phyloP scores from a whole-genome alignment of 2,888 invertebrate genomes.

The Bellardia pandia region DNA sequence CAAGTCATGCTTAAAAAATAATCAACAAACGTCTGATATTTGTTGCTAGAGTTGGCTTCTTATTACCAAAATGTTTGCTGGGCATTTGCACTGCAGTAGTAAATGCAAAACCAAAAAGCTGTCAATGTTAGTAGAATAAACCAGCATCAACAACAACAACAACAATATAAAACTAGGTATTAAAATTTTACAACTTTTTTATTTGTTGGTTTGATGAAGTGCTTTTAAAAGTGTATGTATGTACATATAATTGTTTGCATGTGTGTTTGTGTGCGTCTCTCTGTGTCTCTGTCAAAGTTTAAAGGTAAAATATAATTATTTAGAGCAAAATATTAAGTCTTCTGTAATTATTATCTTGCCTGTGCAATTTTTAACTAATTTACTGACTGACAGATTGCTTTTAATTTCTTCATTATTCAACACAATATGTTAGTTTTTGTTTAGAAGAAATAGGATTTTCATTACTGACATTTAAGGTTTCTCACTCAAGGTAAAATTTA shows the following conservation, averaged over 20 bases:
- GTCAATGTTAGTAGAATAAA: constrained; percentile 2
- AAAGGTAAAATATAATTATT: neutral
- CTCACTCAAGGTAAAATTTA: too few species aligned
- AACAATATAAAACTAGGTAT: neutral
- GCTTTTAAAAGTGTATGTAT: neutral
- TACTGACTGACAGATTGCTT: constrained; percentile 4
- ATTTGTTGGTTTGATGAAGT: constrained; percentile 1
- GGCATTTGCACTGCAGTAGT: neutral
- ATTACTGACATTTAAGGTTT: neutral
- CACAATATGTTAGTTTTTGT: neutral
- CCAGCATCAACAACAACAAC: constrained; percentile 5
- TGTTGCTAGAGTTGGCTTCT: too few species aligned
- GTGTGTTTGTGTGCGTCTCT: neutral
- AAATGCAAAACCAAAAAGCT: neutral
- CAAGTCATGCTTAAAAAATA: too few species aligned
- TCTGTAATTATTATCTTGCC: neutral
- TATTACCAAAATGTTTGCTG: neutral
- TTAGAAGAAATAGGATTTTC: neutral
- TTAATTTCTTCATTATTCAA: neutral
- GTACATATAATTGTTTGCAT: neutral
- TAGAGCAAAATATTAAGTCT: neutral
- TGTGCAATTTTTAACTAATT: constrained; percentile 8
- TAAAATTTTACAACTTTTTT: neutral
- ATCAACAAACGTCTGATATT: too few species aligned
- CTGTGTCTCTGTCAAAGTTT: constrained; percentile 4